These are phyloP conservation scores for Notarius lentiginosus DNA, from an alignment of 2,113 vertebrate genomes.

Conservation along the genomic window DNA sequence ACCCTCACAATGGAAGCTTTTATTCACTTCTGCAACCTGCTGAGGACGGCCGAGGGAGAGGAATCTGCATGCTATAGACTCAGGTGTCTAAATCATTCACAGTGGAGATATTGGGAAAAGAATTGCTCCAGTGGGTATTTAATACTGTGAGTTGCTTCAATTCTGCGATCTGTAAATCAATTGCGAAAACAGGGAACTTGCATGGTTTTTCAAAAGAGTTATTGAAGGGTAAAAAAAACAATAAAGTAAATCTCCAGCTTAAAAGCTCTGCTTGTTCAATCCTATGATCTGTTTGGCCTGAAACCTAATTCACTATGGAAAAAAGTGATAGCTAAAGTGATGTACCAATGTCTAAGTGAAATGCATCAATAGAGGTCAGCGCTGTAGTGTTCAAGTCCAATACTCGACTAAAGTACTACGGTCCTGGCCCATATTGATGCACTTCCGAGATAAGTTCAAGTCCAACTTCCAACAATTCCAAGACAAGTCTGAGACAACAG, in stretches of 20 bases:
- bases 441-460: too few species aligned
- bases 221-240: background rate
- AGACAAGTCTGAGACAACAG: too few species aligned
- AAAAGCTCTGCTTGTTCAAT: background rate
- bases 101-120: slow-evolving; percentile 1
- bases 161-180: background rate
- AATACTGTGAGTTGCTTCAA: background rate
- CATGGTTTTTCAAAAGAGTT: background rate
- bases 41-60: slow-evolving; percentile 36
- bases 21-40: slow-evolving; percentile 53
- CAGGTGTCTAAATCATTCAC: slow-evolving; percentile 21
- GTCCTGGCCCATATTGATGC: too few species aligned
- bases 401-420: too few species aligned
- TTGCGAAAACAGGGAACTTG: background rate
- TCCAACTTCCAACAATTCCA: too few species aligned
- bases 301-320: background rate
- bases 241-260: background rate
- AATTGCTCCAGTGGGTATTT: background rate
- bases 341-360: background rate
- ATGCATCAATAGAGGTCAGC: background rate
- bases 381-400: too few species aligned
- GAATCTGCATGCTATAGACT: slow-evolving; percentile 23
- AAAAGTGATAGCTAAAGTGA: background rate
- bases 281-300: background rate
- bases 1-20: slow-evolving; percentile 63